Conservation (phyloP, 2,113 vertebrate genomes). For the Isurus oxyrinchus region DNA sequence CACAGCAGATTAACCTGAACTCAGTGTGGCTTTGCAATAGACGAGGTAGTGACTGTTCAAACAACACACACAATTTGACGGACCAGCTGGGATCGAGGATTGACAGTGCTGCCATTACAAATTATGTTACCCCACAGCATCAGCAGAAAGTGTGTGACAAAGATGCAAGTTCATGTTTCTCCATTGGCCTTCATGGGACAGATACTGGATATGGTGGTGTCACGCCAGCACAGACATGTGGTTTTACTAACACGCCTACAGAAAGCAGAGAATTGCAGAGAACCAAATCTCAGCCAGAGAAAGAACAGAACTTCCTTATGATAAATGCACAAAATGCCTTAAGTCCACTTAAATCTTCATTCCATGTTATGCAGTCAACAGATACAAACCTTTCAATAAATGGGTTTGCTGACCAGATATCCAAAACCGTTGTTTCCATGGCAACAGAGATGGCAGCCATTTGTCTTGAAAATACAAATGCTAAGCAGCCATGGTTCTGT, state of each 20-base stretch:
- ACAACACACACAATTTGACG: background rate
- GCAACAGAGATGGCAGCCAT: constrained; percentile 96
- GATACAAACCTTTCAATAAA: constrained; percentile 67
- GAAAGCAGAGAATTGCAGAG: constrained; percentile 49
- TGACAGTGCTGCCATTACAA: background rate
- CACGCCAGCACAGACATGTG: background rate
- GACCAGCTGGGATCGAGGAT: background rate
- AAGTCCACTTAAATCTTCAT: constrained; percentile 53
- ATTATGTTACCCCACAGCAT: background rate
- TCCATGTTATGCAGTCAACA: constrained; percentile 58
- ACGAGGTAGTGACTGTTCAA: background rate
- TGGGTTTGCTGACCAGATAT: constrained; percentile 89
- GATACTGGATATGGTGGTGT: background rate
- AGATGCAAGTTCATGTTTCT: background rate
- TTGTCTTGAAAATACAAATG: constrained; percentile 88
- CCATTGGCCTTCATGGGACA: background rate
- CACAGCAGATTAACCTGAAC: constrained; percentile 11
- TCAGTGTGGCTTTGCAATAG: background rate
- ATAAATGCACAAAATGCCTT: constrained; percentile 58
- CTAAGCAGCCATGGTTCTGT: constrained; percentile 96
- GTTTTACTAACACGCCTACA: background rate
- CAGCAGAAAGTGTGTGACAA: background rate
- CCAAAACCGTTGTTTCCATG: constrained; percentile 93
- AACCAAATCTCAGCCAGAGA: constrained; percentile 43
- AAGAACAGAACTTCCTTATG: constrained; percentile 57